Evolutionary conservation across 1,140 invertebrate genomes (phyloP), one percentile per base, ranked within the genome.

Genomic region (Drosophila dunni): DNA sequence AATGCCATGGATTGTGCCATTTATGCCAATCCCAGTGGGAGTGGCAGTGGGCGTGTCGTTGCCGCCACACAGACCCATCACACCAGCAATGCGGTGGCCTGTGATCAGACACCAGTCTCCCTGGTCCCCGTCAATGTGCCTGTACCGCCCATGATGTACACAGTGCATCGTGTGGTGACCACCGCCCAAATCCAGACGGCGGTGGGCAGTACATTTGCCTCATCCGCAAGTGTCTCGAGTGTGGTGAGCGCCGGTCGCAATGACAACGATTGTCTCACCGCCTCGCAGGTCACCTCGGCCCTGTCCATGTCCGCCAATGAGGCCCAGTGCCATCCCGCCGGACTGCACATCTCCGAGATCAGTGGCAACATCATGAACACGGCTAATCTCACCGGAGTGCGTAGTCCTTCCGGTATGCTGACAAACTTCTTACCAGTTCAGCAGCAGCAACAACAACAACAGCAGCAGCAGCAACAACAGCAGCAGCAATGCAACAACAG

Each of bases 121-220:
- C 17, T 90, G 42, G 74, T 75, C 46, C 65, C 88, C 54, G 73
- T 83, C 7, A 81, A 71, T 57, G 75, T 83, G 64, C 75, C 81
- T 50, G 79, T 69, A 56, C 91, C 91, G n/a, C 90, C 91, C 10
- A 76, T 92, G 24, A 84, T 92, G 81, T 92, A 92, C 54, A 92
- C 91, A 17, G 91, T 92, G 36, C 91, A 92, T 63, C 83, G 91
- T 11, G 91, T 92, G 44, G 90, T 92, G 36, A 92, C 91, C 36
- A 92, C 91, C 48, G 91, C 91, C 10, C 91, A 92, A 64, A 92
- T 92, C 51, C 91, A 92, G 60, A 92, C 90, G 17, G 89, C 91
- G 7, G 78, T 72, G n/a, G 91, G 89, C 44, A 91, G 79, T 53
- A 91, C 91, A 33, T 91, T 91, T 45, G 88, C 91, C n/a, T 91